Evolutionary conservation across 2,113 vertebrate genomes (phyloP).

Genomic region (Tragelaphus scriptus): DNA sequence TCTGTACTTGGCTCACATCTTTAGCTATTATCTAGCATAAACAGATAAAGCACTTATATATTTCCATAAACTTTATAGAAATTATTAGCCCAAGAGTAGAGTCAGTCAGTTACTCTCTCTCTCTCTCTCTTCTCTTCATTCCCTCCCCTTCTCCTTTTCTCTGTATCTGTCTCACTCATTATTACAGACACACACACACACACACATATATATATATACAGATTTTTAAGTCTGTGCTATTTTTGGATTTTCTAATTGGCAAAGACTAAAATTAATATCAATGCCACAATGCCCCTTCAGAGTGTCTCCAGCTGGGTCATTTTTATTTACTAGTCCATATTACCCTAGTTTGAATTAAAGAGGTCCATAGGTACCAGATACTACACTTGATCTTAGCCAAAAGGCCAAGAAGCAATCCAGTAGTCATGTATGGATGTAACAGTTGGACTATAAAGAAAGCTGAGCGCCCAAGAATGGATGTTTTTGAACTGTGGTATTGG

Average conservation of each 20-base stretch:
- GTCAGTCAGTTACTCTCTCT: background rate
- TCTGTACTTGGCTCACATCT: background rate
- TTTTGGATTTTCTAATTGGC: background rate
- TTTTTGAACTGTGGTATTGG: background rate
- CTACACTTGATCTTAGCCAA: background rate
- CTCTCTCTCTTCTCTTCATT: background rate
- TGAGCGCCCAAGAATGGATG: background rate
- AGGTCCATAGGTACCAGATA: background rate
- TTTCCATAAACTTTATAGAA: background rate
- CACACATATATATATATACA: background rate
- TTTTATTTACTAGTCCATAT: background rate
- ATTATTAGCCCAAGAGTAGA: background rate
- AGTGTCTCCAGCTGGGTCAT: background rate
- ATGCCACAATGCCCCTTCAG: background rate
- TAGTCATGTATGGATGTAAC: background rate
- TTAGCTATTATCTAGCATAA: background rate
- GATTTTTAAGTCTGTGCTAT: background rate
- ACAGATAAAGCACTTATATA: background rate
- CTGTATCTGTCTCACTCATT: background rate
- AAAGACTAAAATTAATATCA: background rate
- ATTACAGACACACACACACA: background rate
- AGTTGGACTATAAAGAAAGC: background rate
- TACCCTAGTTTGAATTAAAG: background rate
- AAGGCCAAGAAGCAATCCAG: too few species aligned
- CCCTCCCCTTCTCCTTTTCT: background rate